Base-by-base conservation (phyloP, 1,140 invertebrate genomes). In the Anastrepha obliqua region DNA sequence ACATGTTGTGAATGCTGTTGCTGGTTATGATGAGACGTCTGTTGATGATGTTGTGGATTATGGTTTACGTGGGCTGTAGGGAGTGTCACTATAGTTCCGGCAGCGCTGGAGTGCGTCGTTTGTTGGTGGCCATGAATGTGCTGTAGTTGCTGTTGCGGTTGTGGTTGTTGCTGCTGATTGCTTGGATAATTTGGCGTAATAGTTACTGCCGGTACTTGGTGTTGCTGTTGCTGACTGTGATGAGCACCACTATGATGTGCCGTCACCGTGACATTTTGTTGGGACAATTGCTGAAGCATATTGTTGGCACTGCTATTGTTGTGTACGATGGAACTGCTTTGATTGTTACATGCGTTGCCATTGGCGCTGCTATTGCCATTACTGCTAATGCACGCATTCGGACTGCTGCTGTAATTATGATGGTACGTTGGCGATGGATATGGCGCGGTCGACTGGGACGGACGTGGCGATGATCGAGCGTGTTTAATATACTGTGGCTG, bases 381-480 rank as follows among this genome's bases (percentile, higher is more conserved):
- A 60, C 11, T 65, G 42, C 65, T 89, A 17, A 81, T 87, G 42
- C 65, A 60, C 39, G 58, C 11, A 60, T 88, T 88, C 4, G 65
- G 55, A 74, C 78, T 88, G n/a, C 87, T 89, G 87, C 87, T 90
- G 74, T 90, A 89, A 85, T 90, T 90, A 87, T 91, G 93, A 89
- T 90, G 90, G 89, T 90, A 91, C 70, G 91, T 91, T 90, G 91
- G 91, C 89, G 91, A 93, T 90, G 91, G 93, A 93, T 94, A 95
- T 89, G 94, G 95, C 93, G 94, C 93, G 90, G 91, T 93, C 90
- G 91, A 93, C 91, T 89, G 91, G 91, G 92, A 92, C 89, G 95
- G 93, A 93, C 94, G 93, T 85, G 95, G 94, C 78, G 96, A 96
- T 87, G 96, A 94, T 91, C 97, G 96, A 92, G 97, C 95, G 93